Evolutionary conservation across 2,113 vertebrate genomes (phyloP).

Genomic region (Melospiza melodia): DNA sequence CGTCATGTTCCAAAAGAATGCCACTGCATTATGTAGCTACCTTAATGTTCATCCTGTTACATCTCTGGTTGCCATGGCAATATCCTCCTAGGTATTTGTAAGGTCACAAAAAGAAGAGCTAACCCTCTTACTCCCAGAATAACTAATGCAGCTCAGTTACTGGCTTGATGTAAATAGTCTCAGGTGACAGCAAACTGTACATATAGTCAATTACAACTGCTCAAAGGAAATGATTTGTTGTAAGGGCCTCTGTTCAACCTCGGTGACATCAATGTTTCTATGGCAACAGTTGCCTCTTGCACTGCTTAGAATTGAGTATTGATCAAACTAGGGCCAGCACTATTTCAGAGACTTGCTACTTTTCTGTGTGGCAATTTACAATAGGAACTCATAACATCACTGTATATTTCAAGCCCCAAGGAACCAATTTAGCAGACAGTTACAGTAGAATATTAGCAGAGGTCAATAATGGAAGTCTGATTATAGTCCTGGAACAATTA

Average conservation of each 20-base stretch:
- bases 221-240: conserved; percentile 98
- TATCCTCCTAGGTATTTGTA: conserved; percentile 86
- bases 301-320: conserved; percentile 98
- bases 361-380: conserved; percentile 92
- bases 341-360: conserved; percentile 87
- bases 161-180: conserved; percentile 93
- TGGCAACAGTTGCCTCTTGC: conserved; percentile 92
- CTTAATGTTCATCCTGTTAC: conserved; percentile 73
- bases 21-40: conserved; percentile 68
- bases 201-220: conserved; percentile 95
- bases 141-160: conserved; percentile 90
- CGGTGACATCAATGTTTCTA: conserved; percentile 96
- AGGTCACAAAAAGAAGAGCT: conserved; percentile 86
- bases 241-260: conserved; percentile 91
- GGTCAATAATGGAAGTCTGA: conserved; percentile 99
- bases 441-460: conserved; percentile 95
- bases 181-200: conserved; percentile 90
- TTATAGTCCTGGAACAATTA: conserved; percentile 91
- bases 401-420: conserved; percentile 93
- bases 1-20: conserved; percentile 55
- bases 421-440: conserved; percentile 97
- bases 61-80: conserved; percentile 87
- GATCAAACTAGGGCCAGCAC: conserved; percentile 85
- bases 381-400: conserved; percentile 88
- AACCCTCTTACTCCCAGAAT: conserved; percentile 84